Evolutionary conservation across 2,797 vertebrate species (phyloP).

Genomic region (Sebastes reedi): DNA sequence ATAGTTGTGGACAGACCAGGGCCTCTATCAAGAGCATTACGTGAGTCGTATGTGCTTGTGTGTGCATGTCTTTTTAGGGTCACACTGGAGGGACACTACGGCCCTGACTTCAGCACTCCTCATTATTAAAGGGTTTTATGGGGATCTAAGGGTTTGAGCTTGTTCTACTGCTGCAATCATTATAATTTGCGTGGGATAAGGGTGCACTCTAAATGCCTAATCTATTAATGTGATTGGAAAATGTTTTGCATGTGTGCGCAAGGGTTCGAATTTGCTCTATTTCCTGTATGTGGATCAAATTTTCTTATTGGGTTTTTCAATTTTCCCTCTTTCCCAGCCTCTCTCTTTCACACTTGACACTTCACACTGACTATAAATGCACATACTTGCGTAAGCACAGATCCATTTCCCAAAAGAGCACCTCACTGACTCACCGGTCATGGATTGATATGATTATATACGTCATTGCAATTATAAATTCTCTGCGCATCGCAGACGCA

Average conservation of each 20-base stretch:
- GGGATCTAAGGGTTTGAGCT: not conserved
- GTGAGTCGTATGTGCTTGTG: constrained; percentile 82
- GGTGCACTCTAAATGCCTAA: constrained; percentile 1
- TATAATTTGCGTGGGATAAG: constrained; percentile 31
- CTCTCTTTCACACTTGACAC: not conserved
- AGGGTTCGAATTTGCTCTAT: not conserved
- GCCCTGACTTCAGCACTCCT: not conserved
- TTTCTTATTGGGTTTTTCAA: not conserved
- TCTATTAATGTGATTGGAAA: constrained; percentile 48
- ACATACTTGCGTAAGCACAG: not conserved
- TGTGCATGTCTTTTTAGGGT: constrained; percentile 8
- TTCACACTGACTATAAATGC: not conserved
- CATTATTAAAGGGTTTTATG: not conserved
- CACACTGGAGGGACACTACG: not conserved
- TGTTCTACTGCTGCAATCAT: constrained; percentile 14
- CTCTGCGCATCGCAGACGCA: not conserved
- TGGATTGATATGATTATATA: not conserved
- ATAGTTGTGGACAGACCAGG: constrained; percentile 91
- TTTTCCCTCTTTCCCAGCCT: not conserved
- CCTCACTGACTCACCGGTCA: not conserved
- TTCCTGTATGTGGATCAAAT: not conserved
- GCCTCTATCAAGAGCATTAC: constrained; percentile 94
- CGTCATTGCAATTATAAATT: not conserved
- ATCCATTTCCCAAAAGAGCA: not conserved
- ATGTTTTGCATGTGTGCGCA: not conserved